Evolutionary conservation across 2,113 vertebrate genomes (phyloP), one percentile per base, ranked within the genome.

Genomic region (Pterocles orientalis): DNA sequence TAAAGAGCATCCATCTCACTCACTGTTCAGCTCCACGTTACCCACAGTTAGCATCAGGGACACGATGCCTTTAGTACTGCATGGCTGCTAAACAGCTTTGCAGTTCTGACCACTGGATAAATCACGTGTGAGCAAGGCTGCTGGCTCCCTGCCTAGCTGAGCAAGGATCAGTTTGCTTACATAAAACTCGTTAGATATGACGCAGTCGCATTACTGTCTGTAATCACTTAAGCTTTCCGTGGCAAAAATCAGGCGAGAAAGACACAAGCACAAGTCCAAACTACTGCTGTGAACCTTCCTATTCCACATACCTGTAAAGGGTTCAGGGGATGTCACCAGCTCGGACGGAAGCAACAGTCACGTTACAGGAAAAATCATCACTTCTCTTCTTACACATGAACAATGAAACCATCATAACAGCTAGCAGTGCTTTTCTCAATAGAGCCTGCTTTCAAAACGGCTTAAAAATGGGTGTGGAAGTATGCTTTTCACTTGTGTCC

Each of bases 141-240:
- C 56, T 86, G 91, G 86, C 92, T 91, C 72, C 45, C 73, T 84
- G 73, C 69, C 78, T 60, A 33, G 83, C 56, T 92, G 24, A 75
- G 80, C 31, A 83, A 75, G 89, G 82, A 95, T 92, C 57, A 88
- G 41, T 45, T 69, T 36, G 62, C 65, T 95, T 88, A 88, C 61
- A 39, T 53, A 84, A 84, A 95, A 64, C 83, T 56, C 3, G 0
- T 62, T 56, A 61, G n/a, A 61, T 50, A 25, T 4, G 14, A 58
- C 71, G 88, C 58, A 58, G 56, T 47, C 2, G 0, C 69, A 58
- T 56, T 83, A 60, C 5, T 75, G 70, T 31, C 51, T 54, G 26
- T 23, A 82, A 93, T n/a, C 31, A 33, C 29, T 68, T 56, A 23
- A 66, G 56, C 61, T 45, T 73, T 62, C 76, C 31, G 23, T 54